These are phyloP conservation scores for Scartelaos histophorus DNA, from an alignment of 2,113 vertebrate genomes.

Conservation along the genomic window DNA sequence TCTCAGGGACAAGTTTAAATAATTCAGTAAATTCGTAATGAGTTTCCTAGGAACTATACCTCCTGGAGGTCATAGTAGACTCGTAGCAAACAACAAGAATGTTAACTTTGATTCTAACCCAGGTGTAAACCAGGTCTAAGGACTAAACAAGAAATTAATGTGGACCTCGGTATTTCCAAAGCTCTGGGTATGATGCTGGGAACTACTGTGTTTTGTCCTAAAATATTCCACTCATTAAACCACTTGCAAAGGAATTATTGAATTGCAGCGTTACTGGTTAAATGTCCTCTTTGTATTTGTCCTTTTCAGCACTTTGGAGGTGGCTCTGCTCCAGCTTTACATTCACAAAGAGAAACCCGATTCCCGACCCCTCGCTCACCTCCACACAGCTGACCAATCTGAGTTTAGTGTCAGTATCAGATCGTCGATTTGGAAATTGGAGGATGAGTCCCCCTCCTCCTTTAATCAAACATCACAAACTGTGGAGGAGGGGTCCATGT, in stretches of 20 bases:
- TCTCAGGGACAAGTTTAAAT: too few relatives aligned
- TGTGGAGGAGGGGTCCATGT: conserved; percentile 1
- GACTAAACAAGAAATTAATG: background rate
- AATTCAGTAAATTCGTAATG: too few relatives aligned
- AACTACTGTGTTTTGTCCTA: background rate
- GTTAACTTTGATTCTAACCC: too few relatives aligned
- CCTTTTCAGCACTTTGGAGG: background rate
- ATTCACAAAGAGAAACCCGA: background rate
- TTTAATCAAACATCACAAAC: conserved; percentile 9
- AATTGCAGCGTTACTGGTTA: background rate
- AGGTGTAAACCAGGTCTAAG: too few relatives aligned
- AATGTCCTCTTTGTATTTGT: background rate
- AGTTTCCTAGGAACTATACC: too few relatives aligned
- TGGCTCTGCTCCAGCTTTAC: conserved; percentile 2
- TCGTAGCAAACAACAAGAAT: too few relatives aligned
- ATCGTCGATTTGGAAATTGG: conserved; percentile 6
- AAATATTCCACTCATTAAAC: background rate
- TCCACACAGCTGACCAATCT: conserved; percentile 6
- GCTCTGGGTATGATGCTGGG: background rate
- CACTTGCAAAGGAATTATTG: background rate
- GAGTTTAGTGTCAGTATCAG: background rate
- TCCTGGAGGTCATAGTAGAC: too few relatives aligned
- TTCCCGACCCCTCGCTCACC: conserved; percentile 7
- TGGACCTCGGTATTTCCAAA: background rate
- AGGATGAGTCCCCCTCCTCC: background rate